Base-by-base conservation (phyloP, 2,797 vertebrate genomes). In the Rhynchonycteris naso region DNA sequence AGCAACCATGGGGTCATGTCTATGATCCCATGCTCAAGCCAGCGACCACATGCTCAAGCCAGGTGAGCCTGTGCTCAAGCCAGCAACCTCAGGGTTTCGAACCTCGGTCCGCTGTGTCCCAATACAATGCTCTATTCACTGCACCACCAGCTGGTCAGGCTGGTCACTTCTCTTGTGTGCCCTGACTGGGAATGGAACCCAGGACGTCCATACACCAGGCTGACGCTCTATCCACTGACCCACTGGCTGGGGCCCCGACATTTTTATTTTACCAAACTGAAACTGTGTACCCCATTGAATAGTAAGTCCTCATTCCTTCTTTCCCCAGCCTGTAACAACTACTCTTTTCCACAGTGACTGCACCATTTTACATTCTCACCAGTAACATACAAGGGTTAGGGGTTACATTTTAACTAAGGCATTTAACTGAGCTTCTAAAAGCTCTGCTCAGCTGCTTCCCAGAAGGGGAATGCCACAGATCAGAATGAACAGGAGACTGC, bases 341-440 rank as follows among this genome's bases (percentile, higher is more conserved):
- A 26, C 33, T 8, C 18, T 59, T 92, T 85, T 63, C 6, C 43
- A 54, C 1, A 33, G 69, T 16, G 28, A 52, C 19, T 4, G 26
- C 24, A 28, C 26, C 58, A 63, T 88, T 93, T 82, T 52, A 52
- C 2, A 18, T 72, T 50, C 15, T 35, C 22, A 75, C 18, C 52
- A 28, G 14, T 58, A 58, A 43, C 24, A n/a, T 38, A 38, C 2
- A 52, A 54, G 18, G 54, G 22, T 78, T 87, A 71, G 10, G 59
- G 59, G 21, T 76, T 83, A 38, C 7, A 81, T 72, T 81, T 92
- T 90, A 88, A 90, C 30, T 4, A 81, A 80, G 65, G 5, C 11
- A 50, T 75, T 74, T 93, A 79, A 82, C 7, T 38, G 50, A 72
- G 43, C 65, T 86, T 89, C 72, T 81, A 52, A 91, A 74, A 92